Base-by-base conservation (phyloP, 2,797 vertebrate species). In the Leptatherina wallacei region DNA sequence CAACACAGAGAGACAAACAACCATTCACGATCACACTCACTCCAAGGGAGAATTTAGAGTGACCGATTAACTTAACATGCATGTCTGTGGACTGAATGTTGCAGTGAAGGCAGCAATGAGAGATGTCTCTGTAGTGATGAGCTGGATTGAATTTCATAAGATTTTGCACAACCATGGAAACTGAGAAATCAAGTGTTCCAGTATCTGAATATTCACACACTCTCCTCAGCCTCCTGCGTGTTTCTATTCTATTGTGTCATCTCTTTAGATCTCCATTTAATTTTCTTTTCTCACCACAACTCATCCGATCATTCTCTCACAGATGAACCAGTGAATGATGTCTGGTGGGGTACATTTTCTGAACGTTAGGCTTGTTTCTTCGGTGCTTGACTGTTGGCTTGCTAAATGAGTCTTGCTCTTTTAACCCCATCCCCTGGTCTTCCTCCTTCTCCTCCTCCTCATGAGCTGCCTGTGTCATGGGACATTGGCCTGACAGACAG, bases 401-500 rank as follows among this genome's bases (percentile, higher is more conserved):
- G 20, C 32, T 67, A 38, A 83, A 65, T 66, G 9, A 11, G 18
- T 71, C 65, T 33, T 65, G 7, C 24, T 60, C 55, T 72, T 77
- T 55, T 63, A 30, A 61, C 55, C 36, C 20, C 22, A 32, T n/a
- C 27, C 35, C 32, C 42, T n/a, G 1, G 10, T 69, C 69, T 59
- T 77, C 56, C 60, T 81, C 55, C 35, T 61, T 22, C 16, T 65
- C 47, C 3, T 78, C 59, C 14, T 72, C 47, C 38, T 73, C 65
- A 6, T 1, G 22, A 70, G 40, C 62, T 58, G 29, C 59, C 59
- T 9, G 69, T 82, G 74, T 84, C 55, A 16, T 55, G 68, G 74
- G 69, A 73, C 47, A 11, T 42, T 73, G 30, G 60, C 30, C 55
- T 80, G 79, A 79, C 66, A 42, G 83, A 83, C 75, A 80, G 65